Base-by-base conservation (phyloP, 92 coral and sea anemone species). In the Isaurus tuberculatus region DNA sequence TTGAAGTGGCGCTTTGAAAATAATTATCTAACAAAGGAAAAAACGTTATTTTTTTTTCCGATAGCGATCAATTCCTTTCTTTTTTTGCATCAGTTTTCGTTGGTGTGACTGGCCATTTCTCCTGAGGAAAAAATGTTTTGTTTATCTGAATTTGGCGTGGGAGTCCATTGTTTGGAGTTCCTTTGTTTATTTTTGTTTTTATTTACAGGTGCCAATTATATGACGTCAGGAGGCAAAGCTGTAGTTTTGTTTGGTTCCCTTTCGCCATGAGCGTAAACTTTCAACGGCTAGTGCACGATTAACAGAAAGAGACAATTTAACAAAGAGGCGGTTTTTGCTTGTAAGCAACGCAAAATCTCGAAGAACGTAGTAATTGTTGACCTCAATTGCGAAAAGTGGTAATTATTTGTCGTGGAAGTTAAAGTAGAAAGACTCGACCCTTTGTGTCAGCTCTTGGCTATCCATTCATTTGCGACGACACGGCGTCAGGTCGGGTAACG, bases 181-280 rank as follows among this genome's bases (percentile, higher is more conserved):
- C 67, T 91, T 83, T 97, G 99, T 97, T 97, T 97, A 92, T 97
- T 97, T 94, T 97, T 97, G 99, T 97, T 97, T 93, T 97, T 97
- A 97, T 97, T 97, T 97, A 97, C 99, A 89, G 98, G 99, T 97
- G 99, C 95, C 98, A 94, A 91, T 94, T 77, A 94, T 85, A 89
- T 94, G 98, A 94, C 98, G 98, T 94, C 98, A 94, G 90, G 88
- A 85, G 90, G 91, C 88, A 91, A 63, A 79, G 92, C 91, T 86
- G 93, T 86, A 94, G 95, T 93, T 91, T 94, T 94, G 98, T 94
- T 94, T 94, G 98, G 94, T 91, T 70, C 86, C 89, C 85, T 86
- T 84, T 67, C 55, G 69, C 82, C 70, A 65, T 77, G 81, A 85
- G 46, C 19, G 92, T 86, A 89, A 94, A 87, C 91, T 72, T 91